Percentiles rank a stretch among this genome's conserved stretches.
phyloP scores from a whole-genome alignment of 2,113 vertebrate genomes.

The Cochlearius cochlearius region DNA sequence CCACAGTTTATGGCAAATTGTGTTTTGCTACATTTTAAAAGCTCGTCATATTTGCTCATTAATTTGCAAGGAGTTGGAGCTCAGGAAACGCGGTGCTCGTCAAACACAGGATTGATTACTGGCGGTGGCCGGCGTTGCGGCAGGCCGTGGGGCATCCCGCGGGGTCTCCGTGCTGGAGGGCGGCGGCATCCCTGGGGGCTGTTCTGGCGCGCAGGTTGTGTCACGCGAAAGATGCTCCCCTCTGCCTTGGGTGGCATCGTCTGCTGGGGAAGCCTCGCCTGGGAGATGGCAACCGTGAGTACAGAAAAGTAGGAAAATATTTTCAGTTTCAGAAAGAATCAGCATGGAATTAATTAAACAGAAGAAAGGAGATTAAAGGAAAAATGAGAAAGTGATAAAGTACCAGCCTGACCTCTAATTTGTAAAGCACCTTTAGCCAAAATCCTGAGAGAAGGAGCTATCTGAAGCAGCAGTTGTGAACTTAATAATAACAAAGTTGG shows the following conservation, averaged over 20 bases:
- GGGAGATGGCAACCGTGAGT: background rate
- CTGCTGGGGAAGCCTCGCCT: background rate
- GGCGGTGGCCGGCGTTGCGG: rapidly evolving
- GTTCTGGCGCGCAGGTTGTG: background rate
- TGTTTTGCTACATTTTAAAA: background rate
- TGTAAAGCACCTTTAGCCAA: constrained; percentile 14
- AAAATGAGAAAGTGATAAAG: background rate
- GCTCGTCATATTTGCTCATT: background rate
- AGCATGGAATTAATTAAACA: background rate
- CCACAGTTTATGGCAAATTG: background rate
- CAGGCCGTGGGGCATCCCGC: background rate
- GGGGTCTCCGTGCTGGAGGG: background rate
- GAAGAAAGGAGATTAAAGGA: background rate
- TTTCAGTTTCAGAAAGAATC: background rate
- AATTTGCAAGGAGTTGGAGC: background rate
- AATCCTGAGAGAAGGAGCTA: background rate
- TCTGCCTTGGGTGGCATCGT: background rate
- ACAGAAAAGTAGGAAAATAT: background rate
- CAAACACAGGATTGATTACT: background rate
- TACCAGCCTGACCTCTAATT: background rate
- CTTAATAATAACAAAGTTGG: background rate
- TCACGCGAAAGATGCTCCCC: background rate
- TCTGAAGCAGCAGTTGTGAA: background rate
- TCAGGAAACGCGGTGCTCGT: background rate
- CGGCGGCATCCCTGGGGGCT: background rate